Base-by-base conservation (phyloP, 2,888 invertebrate species). In the Glaucopsyche alexis region DNA sequence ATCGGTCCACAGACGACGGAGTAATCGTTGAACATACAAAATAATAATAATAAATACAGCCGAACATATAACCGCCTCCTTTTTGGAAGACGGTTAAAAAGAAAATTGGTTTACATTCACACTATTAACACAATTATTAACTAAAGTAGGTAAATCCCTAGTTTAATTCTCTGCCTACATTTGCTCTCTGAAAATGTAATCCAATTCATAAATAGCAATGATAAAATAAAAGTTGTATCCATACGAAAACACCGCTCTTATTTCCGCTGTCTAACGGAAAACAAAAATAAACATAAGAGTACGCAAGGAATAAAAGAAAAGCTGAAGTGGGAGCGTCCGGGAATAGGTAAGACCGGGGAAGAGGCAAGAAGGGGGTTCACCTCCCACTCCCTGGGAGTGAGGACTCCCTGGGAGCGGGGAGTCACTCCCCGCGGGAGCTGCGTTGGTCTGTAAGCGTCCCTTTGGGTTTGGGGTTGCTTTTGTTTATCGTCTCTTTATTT, bases 211-310 rank as follows among this genome's bases (percentile, higher is more conserved):
- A 60, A 69, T 16, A 67, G 16, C 52, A 42, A 52, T 67, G n/a
- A n/a, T 52, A 52, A 38, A 69, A 60, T 38, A 69, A 70, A 78
- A 77, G 79, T 75, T 38, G 77, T 79, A 83, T 89, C 91, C 86
- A 80, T 77, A 82, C 72, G 77, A 84, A 81, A 76, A 81, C 81
- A 86, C 80, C 87, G 82, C 85, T 82, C 89, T 91, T 91, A 91
- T 90, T 90, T 90, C 88, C 91, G 83, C 87, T 79, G 87, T 87
- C 85, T 89, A 89, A 87, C 90, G 85, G 88, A 90, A 91, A 92
- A 92, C 92, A 92, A 92, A 92, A 92, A 92, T 91, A 91, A 91
- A 90, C 87, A 88, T 83, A 89, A 87, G 89, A 88, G 89, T 86
- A 86, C 87, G 88, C 85, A 83, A 84, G 87, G 90, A 89, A 92